These are phyloP conservation scores for Elanoides forficatus DNA, from an alignment of 2,113 vertebrate species.

Conservation along the genomic window DNA sequence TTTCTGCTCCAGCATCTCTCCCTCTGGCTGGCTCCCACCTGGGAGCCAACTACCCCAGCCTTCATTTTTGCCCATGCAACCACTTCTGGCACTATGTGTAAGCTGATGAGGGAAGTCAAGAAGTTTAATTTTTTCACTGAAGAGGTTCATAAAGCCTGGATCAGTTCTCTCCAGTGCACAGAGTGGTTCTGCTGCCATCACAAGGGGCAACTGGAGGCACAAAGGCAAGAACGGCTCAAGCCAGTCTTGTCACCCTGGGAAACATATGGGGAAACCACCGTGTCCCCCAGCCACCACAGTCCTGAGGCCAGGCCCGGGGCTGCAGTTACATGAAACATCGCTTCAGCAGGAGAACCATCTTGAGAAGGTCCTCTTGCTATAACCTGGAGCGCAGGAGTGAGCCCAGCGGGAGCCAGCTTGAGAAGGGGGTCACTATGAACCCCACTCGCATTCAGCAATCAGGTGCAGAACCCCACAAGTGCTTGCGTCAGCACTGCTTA, in stretches of 20 bases:
- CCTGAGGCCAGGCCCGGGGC: background rate
- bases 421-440: background rate
- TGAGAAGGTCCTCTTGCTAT: background rate
- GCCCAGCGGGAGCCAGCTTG: background rate
- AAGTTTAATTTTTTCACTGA: background rate
- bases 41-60: background rate
- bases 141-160: background rate
- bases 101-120: background rate
- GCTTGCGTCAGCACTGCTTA: accelerated
- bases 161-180: background rate
- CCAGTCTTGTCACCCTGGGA: background rate
- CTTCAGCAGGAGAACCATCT: background rate
- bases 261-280: background rate
- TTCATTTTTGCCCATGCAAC: background rate
- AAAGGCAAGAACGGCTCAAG: background rate
- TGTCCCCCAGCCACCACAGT: background rate
- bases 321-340: background rate
- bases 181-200: background rate
- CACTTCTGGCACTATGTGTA: background rate
- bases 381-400: accelerated
- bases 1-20: background rate
- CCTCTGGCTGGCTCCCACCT: background rate
- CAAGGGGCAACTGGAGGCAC: background rate
- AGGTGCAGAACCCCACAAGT: background rate
- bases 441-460: accelerated